Conservation (phyloP, 1,140 invertebrate species). For the Schlechtendalia chinensis region DNA sequence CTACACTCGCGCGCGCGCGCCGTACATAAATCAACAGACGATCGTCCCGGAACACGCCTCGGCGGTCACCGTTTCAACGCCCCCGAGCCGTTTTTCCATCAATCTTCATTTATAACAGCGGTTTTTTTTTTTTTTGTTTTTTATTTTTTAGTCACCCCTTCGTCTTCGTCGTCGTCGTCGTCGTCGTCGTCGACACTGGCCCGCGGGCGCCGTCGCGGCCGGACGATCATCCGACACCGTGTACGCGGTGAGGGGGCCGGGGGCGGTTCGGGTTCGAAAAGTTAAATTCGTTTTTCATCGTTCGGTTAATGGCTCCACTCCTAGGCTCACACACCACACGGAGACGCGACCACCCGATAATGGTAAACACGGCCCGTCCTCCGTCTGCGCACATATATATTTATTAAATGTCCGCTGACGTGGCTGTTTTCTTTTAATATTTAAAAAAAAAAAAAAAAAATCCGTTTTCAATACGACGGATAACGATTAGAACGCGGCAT, state of each 20-base stretch:
- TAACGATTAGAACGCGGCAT: conserved; percentile 14
- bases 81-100: conserved; percentile 7
- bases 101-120: conserved; percentile 39
- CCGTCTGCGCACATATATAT: not conserved
- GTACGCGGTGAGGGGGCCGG: too few species aligned
- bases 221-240: too few species aligned
- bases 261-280: conserved; percentile 27
- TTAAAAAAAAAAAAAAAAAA: too few species aligned
- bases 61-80: conserved; percentile 11
- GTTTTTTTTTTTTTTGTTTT: conserved; percentile 8
- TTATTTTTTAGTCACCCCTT: too few species aligned
- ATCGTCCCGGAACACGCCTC: not conserved
- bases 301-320: conserved; percentile 27
- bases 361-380: too few species aligned
- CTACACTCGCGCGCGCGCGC: not conserved
- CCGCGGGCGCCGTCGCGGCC: too few species aligned
- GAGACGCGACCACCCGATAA: too few species aligned
- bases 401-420: not conserved
- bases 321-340: not conserved
- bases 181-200: too few species aligned
- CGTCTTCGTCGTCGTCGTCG: conserved; percentile 12
- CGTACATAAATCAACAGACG: not conserved
- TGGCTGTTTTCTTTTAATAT: too few species aligned
- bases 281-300: conserved; percentile 41
- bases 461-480: conserved; percentile 5